Evolutionary conservation across 2,113 vertebrate genomes (phyloP), one percentile per base, ranked within the genome.

Genomic region (Acanthochromis polyacanthus): DNA sequence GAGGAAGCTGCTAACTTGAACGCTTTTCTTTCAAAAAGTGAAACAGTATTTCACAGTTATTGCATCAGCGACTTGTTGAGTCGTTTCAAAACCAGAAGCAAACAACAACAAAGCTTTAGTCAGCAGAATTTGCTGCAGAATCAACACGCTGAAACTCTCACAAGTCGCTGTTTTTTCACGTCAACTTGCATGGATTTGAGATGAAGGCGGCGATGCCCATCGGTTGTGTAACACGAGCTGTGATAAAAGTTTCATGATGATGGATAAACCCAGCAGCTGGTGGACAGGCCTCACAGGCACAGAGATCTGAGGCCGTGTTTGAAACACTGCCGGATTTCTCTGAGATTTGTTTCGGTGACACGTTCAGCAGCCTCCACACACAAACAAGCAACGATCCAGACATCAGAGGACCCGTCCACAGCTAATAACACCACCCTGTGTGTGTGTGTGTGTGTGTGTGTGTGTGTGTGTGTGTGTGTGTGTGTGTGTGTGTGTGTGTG

Each of bases 31-130:
- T 78, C 22, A 87, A 62, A 78, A 20, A 0, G 25, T 20, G 14
- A 16, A 63, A 25, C 22, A 38, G n/a, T 17, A 58, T 74, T 81
- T 87, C 73, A 75, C 15, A 56, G 55, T 20, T 36, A 38, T 80
- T 86, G 55, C 81, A 84, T 89, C 75, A 82, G 38, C 8, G 52
- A 38, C 17, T n/a, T 59, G 12, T 38, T 62, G 19, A 70, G 62
- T 22, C 25, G 4, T 32, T 68, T 46, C 11, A 10, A 20, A 61
- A 16, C 55, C 8, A 32, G 0, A 17, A 36, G 48, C 23, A 72
- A 64, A 76, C 36, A 78, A 69, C 65, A 67, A 64, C 20, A 61
- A 51, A 57, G 63, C 17, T 74, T 40, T 20, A 50, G 25, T 75
- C 52, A 82, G 75, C 63, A 51, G 28, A 20, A 52, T 72, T 40